Conservation (phyloP, 2,888 invertebrate genomes). For the Amphimallon solstitiale region DNA sequence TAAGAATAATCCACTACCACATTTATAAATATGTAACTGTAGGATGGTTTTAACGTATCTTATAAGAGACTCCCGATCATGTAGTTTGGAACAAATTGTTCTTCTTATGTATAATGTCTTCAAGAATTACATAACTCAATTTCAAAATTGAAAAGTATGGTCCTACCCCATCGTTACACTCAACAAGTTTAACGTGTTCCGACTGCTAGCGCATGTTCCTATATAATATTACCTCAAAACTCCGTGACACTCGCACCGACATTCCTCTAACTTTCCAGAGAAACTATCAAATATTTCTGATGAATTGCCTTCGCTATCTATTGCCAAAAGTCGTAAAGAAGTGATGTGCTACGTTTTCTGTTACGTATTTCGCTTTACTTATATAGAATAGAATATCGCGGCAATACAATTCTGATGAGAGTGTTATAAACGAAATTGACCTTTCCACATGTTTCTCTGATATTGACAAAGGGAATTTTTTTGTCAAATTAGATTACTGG, state of each 20-base stretch:
- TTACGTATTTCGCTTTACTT: conserved; percentile 32
- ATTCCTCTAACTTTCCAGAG: conserved; percentile 1
- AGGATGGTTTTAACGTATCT: too few species aligned
- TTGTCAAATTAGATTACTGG: too few species aligned
- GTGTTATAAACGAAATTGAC: conserved; percentile 27
- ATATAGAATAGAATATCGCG: conserved; percentile 9
- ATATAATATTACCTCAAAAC: conserved; percentile 36
- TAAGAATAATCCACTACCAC: too few species aligned
- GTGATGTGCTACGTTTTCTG: conserved; percentile 37
- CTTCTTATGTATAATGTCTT: too few species aligned
- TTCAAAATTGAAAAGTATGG: too few species aligned
- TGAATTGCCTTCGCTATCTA: conserved; percentile 48
- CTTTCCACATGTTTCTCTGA: conserved; percentile 23
- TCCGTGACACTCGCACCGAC: conserved; percentile 32
- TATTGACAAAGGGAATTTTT: not conserved
- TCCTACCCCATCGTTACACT: not conserved
- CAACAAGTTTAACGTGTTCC: conserved; percentile 41
- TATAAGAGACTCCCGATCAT: too few species aligned
- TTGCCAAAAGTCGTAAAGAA: conserved; percentile 39
- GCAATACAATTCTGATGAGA: conserved; percentile 19
- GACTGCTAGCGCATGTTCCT: conserved; percentile 20
- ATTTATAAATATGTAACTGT: too few species aligned
- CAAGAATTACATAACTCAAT: too few species aligned
- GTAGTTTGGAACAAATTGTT: too few species aligned
- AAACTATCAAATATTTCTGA: conserved; percentile 50